Evolutionary conservation across 37 sponge, comb jelly and placozoan species (phyloP), one percentile per base, ranked within the genome.

Genomic region (Cliona cf. orientalis): DNA sequence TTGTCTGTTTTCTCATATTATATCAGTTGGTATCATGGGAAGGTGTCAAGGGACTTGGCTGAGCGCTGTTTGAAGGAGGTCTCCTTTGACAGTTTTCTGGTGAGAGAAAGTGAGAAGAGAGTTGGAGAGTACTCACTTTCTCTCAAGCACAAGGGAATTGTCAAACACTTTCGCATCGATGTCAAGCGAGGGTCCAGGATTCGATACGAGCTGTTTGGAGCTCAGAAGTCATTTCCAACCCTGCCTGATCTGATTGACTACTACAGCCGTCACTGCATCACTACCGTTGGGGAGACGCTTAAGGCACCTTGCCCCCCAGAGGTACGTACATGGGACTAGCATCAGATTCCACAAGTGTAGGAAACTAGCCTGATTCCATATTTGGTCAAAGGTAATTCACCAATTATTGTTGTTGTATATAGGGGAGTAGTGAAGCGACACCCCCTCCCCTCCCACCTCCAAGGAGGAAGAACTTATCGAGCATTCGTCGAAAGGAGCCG

Each of bases 81-180:
- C 25, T 22, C 39, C 5, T 6, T 31, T 28, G 69, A 76, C 19
- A 58, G 85, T 41, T 84, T 76, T 36, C 38, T 84, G 41, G 58
- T 84, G 0, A 36, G 85, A 28, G 60, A 66, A 58, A 65, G 58
- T 40, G 57, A 74, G 46, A 68, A 55, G 9, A 69, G 72, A 26
- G 23, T 43, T 28, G 85, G 77, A 2, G 71, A 63, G 32, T 76
- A 69, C 57, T 33, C 85, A 0, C 58, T 84, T 46, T 84, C 85
- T 5, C 25, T 84, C 2, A 76, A 25, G 43, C 58, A 69, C 35
- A 12, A 35, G 1, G 85, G 69, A 19, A 14, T 28, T 25, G 41
- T 84, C 57, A 84, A 84, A 42, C 85, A 84, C 58, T 84, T 69
- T 34, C 59, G 85, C 0, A 76, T 84, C 31, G 43, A 72, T 40